A percentile compares a stretch with the other conserved stretches of the same genome.
Evolutionary conservation across 2,888 invertebrate species (phyloP).

Genomic region (Hyalella azteca): DNA sequence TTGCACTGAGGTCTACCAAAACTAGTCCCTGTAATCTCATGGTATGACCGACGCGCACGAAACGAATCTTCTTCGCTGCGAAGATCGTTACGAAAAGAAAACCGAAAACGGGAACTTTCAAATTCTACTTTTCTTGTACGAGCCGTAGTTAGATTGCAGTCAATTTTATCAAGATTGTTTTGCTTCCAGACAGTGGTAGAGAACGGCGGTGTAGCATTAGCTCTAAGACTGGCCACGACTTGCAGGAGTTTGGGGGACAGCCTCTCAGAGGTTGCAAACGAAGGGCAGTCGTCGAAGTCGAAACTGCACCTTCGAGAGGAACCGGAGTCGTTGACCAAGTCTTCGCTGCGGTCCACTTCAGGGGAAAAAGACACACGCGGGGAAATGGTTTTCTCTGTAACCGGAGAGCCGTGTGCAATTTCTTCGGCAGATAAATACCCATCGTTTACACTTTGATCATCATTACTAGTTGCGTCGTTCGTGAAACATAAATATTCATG

Average conservation of each 20-base stretch:
- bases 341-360: background rate
- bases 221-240: constrained; percentile 7
- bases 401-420: too few species aligned
- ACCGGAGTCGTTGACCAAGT: background rate
- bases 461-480: background rate
- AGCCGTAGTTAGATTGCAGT: too few species aligned
- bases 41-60: too few species aligned
- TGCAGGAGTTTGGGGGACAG: constrained; percentile 2
- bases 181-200: too few species aligned
- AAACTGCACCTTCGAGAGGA: background rate
- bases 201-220: background rate
- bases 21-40: too few species aligned
- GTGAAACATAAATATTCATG: background rate
- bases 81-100: too few species aligned
- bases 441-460: background rate
- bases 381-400: background rate
- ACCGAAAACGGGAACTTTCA: too few species aligned
- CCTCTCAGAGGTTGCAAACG: background rate
- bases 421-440: background rate
- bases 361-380: constrained; percentile 5
- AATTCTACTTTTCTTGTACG: too few species aligned
- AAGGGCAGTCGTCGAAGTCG: background rate
- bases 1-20: too few species aligned
- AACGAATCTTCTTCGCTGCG: too few species aligned
- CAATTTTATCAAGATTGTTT: too few species aligned